phyloP scores from a whole-genome alignment of 2,888 invertebrate species.

The Netelia melanura region DNA sequence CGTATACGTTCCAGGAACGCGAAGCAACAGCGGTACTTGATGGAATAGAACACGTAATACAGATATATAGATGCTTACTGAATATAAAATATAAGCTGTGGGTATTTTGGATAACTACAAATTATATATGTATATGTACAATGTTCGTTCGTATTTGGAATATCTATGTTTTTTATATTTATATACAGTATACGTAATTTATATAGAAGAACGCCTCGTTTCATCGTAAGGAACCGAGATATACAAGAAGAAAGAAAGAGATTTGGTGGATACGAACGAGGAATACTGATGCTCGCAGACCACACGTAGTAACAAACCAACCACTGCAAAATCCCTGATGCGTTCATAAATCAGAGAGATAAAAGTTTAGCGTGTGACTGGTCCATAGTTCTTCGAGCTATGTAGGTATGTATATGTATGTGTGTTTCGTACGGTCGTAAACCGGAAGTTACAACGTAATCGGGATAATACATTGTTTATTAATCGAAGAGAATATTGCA shows the following conservation, averaged over 20 bases:
- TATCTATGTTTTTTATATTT: not conserved
- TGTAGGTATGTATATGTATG: not conserved
- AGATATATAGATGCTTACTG: not conserved
- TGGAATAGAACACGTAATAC: not conserved
- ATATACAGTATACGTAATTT: not conserved
- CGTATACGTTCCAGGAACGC: not conserved
- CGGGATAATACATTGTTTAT: not conserved
- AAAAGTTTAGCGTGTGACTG: not conserved
- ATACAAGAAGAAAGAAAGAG: not conserved
- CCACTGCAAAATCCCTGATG: not conserved
- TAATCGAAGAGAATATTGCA: not conserved
- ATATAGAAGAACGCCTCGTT: not conserved
- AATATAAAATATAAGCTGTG: not conserved
- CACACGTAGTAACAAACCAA: not conserved
- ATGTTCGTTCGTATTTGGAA: not conserved
- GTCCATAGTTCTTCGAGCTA: not conserved
- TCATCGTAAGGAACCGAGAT: not conserved
- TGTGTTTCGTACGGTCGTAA: not conserved
- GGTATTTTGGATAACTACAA: not conserved
- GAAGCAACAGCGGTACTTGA: not conserved
- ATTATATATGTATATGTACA: not conserved
- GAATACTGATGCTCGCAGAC: not conserved
- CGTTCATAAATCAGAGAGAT: not conserved
- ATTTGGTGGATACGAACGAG: not conserved
- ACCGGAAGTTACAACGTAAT: not conserved